These are phyloP conservation scores for Anthopleura xanthogrammica DNA, from an alignment of 92 coral and sea anemone genomes.

Conservation along the genomic window DNA sequence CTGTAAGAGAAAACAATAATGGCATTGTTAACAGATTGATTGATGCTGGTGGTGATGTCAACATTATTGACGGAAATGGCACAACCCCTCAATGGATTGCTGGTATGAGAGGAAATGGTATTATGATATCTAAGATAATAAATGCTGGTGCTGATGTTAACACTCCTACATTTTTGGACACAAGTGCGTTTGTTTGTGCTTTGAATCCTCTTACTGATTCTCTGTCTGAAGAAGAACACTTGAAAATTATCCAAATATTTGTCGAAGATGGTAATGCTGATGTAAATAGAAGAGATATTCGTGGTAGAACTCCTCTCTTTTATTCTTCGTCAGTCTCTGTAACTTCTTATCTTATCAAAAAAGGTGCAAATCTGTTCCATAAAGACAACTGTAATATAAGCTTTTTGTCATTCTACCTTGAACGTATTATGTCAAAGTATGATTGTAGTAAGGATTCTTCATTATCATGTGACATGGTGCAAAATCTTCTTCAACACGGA, in stretches of 20 bases:
- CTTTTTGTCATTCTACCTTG: background rate
- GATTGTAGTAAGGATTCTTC: no score
- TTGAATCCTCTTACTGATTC: background rate
- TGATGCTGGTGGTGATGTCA: slow-evolving; percentile 17
- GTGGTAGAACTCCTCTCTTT: slow-evolving; percentile 18
- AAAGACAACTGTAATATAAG: background rate
- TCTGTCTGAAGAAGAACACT: no score
- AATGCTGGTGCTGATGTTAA: slow-evolving; percentile 4
- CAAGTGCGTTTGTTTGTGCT: slow-evolving; percentile 14
- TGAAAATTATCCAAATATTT: background rate
- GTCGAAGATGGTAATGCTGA: background rate
- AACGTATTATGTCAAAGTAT: background rate
- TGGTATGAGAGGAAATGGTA: background rate
- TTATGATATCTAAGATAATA: background rate
- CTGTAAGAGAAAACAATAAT: no score
- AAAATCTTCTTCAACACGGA: background rate
- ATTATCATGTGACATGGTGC: background rate
- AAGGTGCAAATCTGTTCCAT: background rate
- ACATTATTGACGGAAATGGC: slow-evolving; percentile 2
- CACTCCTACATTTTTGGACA: background rate
- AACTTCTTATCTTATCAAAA: background rate
- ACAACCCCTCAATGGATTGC: background rate
- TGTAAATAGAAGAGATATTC: background rate
- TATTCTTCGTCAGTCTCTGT: background rate
- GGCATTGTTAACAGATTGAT: no score